Percentiles rank a stretch among this genome's conserved stretches.
phyloP scores from a whole-genome alignment of 2,113 vertebrate species.

The Semnornis frantzii region DNA sequence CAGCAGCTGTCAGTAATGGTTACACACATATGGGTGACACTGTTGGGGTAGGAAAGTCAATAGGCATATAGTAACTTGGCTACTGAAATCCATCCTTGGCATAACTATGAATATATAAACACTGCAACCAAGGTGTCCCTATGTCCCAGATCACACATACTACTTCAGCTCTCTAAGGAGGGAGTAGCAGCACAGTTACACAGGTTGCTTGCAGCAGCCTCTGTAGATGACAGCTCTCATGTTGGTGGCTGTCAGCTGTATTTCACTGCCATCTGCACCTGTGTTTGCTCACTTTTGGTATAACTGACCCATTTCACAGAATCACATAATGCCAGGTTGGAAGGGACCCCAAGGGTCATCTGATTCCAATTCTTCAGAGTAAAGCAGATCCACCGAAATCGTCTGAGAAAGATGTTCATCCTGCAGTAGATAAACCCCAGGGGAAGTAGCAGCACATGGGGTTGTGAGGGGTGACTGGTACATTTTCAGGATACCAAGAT shows the following conservation, averaged over 20 bases:
- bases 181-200: background rate
- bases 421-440: background rate
- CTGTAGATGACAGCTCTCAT: fast-evolving
- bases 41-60: background rate
- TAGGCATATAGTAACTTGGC: background rate
- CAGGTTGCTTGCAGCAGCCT: background rate
- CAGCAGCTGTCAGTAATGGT: background rate
- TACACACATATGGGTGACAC: background rate
- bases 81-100: background rate
- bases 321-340: too few species aligned
- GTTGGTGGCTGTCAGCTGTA: fast-evolving
- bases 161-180: background rate
- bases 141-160: fast-evolving
- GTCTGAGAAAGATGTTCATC: background rate
- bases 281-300: background rate
- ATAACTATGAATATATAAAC: background rate
- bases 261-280: background rate
- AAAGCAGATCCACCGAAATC: background rate
- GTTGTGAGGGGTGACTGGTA: background rate
- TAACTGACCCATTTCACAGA: background rate
- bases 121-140: background rate
- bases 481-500: background rate
- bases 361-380: background rate
- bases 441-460: background rate
- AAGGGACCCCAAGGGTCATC: too few species aligned